Evolutionary conservation across 2,797 vertebrate genomes (phyloP).

Genomic region (Ptychobarbus kaznakovi): DNA sequence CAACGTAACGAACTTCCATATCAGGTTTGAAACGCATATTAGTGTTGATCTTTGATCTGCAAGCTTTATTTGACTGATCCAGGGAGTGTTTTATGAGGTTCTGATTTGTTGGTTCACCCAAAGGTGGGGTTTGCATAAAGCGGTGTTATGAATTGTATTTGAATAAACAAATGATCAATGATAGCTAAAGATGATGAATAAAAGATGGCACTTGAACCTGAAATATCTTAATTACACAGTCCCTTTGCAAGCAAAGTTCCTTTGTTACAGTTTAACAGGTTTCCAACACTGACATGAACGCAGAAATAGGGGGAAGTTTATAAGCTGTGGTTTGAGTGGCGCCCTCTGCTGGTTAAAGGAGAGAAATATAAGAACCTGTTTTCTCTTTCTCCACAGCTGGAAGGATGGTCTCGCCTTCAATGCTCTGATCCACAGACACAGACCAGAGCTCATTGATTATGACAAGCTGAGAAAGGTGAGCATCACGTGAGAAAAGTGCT

Average conservation of each 20-base stretch:
- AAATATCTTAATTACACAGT: not conserved
- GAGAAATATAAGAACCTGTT: not conserved
- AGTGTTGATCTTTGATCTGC: not conserved
- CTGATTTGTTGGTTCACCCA: not conserved
- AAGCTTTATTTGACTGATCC: not conserved
- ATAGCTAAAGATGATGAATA: not conserved
- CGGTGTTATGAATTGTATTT: not conserved
- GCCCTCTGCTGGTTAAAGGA: conserved; percentile 68
- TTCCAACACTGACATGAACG: not conserved
- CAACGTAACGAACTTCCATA: conserved; percentile 98
- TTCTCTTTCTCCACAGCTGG: conserved; percentile 82
- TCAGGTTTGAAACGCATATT: conserved; percentile 77
- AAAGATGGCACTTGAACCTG: not conserved
- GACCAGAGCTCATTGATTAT: conserved; percentile 93
- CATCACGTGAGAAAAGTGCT: too few species aligned
- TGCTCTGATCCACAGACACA: conserved; percentile 93
- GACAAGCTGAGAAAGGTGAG: conserved; percentile 92
- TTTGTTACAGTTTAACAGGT: not conserved
- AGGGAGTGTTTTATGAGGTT: not conserved
- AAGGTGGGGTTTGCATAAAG: conserved; percentile 15
- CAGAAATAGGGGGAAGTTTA: not conserved
- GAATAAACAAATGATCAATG: conserved; percentile 27
- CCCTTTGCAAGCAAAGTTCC: not conserved
- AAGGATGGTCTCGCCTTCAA: conserved; percentile 96
- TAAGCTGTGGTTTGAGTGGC: conserved; percentile 22